Base-by-base conservation (phyloP, 2,797 vertebrate genomes). In the Chelon auratus region DNA sequence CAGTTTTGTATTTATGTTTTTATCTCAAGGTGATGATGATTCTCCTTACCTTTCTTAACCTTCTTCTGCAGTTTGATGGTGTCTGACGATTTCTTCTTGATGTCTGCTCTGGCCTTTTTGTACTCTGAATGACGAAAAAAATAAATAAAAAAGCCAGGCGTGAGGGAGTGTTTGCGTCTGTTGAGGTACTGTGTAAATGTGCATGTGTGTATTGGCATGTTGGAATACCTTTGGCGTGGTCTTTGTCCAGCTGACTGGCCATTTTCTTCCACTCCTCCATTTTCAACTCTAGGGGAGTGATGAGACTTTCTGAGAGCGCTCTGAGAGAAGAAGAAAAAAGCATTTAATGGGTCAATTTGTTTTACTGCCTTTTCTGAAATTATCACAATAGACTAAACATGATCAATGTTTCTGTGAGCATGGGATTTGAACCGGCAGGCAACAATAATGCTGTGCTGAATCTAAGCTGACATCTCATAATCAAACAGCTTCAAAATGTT, bases 1-100 rank as follows among this genome's bases (percentile, higher is more conserved):
- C 10, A 2, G 4, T 17, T 60, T 45, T n/a, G 13, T 37, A 57
- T 9, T 43, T 1, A 14, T 4, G 13, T 48, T 36, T 3, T 26
- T 0, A 2, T 9, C 33, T 56, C 13, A 24, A 47, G 47, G n/a
- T 56, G 54, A 52, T 2, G 56, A 22, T 37, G 45, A 15, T 1
- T 24, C 3, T 26, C 72, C 81, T 90, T 90, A 96, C 95, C 95
- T 94, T 96, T 96, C 83, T 95, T 96, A 48, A 95, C 93, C 75
- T 95, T 96, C 93, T 95, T 96, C 89, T 96, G 95, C 60, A 96
- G 92, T 75, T 96, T 96, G 83, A 96, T 92, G 6, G 95, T 96
- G 89, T 96, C 95, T 0, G 95, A 95, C 0, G 95, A 96, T 65
- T 96, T 96, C 89, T 96, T 96, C 89, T 96, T 96, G 74, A 96